Evolutionary conservation across 2,113 vertebrate species (phyloP).

Genomic region (Carollia perspicillata): DNA sequence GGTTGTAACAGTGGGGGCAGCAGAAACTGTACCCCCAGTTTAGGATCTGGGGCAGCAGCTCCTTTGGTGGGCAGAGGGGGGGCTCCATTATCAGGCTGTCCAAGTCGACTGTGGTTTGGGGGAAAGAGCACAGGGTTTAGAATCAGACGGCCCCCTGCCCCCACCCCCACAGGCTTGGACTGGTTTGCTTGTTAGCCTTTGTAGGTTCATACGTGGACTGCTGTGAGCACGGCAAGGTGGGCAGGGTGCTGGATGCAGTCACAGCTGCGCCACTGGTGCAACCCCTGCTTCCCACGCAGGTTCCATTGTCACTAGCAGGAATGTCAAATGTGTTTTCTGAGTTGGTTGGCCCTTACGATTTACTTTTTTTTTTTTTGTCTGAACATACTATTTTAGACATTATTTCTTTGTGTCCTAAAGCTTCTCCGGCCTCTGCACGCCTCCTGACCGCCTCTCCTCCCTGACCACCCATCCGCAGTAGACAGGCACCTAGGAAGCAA

Average conservation of each 20-base stretch:
- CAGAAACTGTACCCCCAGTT: not conserved
- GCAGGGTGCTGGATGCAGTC: rapidly evolving
- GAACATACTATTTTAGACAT: not conserved
- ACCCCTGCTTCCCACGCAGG: not conserved
- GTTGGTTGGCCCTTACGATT: not conserved
- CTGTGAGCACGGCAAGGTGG: rapidly evolving
- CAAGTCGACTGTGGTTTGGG: not conserved
- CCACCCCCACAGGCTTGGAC: not conserved
- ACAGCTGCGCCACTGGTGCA: rapidly evolving
- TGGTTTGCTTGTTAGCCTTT: not conserved
- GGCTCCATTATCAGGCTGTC: not conserved
- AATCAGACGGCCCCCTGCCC: not conserved
- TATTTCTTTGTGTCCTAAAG: not conserved
- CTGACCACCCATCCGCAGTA: not conserved
- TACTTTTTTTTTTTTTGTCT: not conserved
- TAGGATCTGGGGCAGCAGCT: not conserved
- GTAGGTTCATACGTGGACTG: rapidly evolving
- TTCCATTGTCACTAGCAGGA: not conserved
- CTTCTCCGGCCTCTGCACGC: not conserved
- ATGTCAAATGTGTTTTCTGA: not conserved
- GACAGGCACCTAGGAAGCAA: not conserved
- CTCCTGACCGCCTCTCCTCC: rapidly evolving
- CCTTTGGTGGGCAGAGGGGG: not conserved
- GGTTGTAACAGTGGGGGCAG: too few species aligned
- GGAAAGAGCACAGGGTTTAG: not conserved